phyloP scores from a whole-genome alignment of 2,113 vertebrate species.

The Callionymus lyra region DNA sequence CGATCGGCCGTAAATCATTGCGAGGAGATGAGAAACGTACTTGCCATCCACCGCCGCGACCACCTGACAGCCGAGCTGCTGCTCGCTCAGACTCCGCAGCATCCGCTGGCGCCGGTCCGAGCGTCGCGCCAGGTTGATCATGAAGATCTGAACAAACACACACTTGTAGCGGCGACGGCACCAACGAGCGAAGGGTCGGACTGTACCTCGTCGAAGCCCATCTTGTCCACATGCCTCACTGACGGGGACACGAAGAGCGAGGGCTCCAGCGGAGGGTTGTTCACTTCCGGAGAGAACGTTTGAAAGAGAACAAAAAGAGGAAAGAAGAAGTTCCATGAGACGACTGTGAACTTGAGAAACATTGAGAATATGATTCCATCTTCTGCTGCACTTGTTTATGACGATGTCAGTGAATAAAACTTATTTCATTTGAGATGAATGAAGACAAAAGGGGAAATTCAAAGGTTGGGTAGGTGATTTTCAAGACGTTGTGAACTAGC shows the following conservation, averaged over 20 bases:
- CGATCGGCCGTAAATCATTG: no score
- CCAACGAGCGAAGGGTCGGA: slow-evolving; percentile 2
- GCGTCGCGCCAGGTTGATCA: slow-evolving; percentile 82
- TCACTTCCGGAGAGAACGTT: slow-evolving; percentile 58
- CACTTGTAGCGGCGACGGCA: slow-evolving; percentile 5
- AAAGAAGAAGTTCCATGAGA: not conserved
- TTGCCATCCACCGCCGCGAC: slow-evolving; percentile 82
- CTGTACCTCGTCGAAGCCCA: slow-evolving; percentile 82
- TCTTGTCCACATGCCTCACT: slow-evolving; percentile 69
- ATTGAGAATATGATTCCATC: no score
- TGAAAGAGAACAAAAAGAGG: slow-evolving; percentile 36
- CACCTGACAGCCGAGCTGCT: slow-evolving; percentile 73
- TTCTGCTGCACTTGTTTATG: no score
- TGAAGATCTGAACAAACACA: slow-evolving; percentile 43
- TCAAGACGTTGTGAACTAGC: no score
- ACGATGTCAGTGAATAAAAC: no score
- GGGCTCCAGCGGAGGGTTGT: slow-evolving; percentile 65
- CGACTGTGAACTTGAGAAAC: no score
- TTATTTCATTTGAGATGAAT: no score
- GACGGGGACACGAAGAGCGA: slow-evolving; percentile 65
- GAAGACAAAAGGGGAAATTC: no score
- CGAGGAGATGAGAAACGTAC: slow-evolving; percentile 61
- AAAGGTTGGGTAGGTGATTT: no score
- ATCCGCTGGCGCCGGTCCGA: slow-evolving; percentile 76
- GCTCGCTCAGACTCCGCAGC: slow-evolving; percentile 67